phyloP scores from a whole-genome alignment of 2,113 vertebrate species.

The Dipodomys stephensi region DNA sequence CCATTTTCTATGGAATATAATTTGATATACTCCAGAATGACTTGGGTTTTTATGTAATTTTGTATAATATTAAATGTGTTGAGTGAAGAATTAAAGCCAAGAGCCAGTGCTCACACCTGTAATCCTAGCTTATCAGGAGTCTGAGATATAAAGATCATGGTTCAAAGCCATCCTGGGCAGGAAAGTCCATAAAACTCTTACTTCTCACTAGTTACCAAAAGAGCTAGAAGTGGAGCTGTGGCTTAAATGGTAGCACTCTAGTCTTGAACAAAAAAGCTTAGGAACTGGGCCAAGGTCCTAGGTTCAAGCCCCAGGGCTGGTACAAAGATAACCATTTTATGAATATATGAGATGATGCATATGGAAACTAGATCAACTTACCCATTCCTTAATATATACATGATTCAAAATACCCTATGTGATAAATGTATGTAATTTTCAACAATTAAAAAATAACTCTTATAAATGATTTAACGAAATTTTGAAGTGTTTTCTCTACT shows the following conservation, averaged over 20 bases:
- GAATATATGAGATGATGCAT: background rate
- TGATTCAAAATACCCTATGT: background rate
- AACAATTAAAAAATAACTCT: background rate
- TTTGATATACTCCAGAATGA: background rate
- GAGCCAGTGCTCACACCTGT: too few species aligned
- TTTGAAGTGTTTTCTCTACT: background rate
- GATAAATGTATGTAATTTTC: background rate
- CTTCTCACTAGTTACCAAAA: too few species aligned
- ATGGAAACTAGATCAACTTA: background rate
- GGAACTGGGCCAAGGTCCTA: too few species aligned
- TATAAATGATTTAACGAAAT: background rate
- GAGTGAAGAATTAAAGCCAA: background rate
- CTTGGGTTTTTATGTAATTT: slow-evolving; percentile 17
- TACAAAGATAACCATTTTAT: background rate
- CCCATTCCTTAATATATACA: background rate
- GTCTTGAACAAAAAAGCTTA: too few species aligned
- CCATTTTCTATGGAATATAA: background rate
- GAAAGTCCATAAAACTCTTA: too few species aligned
- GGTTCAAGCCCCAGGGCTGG: too few species aligned
- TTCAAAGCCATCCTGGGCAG: too few species aligned
- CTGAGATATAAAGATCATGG: too few species aligned
- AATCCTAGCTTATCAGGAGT: too few species aligned
- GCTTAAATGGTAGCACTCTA: too few species aligned
- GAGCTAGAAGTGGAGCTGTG: too few species aligned
- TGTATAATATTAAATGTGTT: background rate